phyloP scores from a whole-genome alignment of 2,113 vertebrate species.

The Athene cunicularia region DNA sequence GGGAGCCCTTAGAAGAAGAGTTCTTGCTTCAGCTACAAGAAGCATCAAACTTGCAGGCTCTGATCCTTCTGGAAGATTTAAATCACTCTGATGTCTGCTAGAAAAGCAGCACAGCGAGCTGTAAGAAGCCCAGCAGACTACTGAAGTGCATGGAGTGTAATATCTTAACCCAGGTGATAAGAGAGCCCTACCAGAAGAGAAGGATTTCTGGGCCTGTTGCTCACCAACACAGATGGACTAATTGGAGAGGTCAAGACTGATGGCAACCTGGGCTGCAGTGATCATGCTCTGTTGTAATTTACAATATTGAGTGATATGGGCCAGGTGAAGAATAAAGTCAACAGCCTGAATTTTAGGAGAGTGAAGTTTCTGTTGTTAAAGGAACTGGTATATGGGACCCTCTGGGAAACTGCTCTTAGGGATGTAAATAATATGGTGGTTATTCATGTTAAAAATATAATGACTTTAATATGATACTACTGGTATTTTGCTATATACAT shows the following conservation, averaged over 20 bases:
- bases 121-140: background rate
- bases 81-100: background rate
- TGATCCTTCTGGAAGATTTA: background rate
- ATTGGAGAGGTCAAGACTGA: background rate
- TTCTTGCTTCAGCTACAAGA: background rate
- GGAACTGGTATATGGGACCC: background rate
- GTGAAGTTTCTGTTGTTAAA: background rate
- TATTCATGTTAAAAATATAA: too few relatives aligned
- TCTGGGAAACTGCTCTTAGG: background rate
- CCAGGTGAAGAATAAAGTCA: too few relatives aligned
- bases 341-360: background rate
- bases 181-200: background rate
- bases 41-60: rapidly evolving
- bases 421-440: background rate
- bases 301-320: background rate
- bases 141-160: background rate
- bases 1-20: rapidly evolving
- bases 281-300: background rate
- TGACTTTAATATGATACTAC: too few relatives aligned
- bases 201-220: background rate
- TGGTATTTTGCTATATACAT: too few relatives aligned
- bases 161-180: background rate
- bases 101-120: background rate
- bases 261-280: background rate
- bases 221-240: background rate